phyloP scores from a whole-genome alignment of 30 jellyfish, hydroid and myxozoan species.

The Rhopilema esculentum region DNA sequence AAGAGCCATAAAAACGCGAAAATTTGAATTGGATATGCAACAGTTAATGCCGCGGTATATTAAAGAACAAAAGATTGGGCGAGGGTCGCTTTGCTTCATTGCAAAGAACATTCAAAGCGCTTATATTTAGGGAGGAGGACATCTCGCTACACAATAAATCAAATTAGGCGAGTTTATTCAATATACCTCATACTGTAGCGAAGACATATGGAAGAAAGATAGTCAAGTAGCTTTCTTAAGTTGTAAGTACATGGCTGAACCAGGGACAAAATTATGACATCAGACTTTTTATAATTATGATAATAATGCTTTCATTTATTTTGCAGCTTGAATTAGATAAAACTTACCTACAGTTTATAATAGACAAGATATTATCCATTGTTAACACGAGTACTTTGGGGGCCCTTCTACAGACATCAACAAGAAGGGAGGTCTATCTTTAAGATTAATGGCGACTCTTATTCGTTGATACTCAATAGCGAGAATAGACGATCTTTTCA shows the following conservation, averaged over 20 bases:
- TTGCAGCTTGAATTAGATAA: too few relatives aligned
- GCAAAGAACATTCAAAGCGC: not conserved
- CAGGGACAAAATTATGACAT: too few relatives aligned
- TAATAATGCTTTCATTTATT: too few relatives aligned
- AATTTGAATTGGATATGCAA: not conserved
- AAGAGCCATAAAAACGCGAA: not conserved
- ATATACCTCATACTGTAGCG: not conserved
- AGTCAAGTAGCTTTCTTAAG: too few relatives aligned
- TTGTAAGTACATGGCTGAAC: too few relatives aligned
- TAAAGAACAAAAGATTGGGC: not conserved
- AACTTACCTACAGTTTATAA: too few relatives aligned
- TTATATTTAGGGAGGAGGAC: not conserved
- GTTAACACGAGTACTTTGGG: too few relatives aligned
- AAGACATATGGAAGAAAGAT: not conserved
- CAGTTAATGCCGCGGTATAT: not conserved
- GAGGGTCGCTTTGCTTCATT: not conserved
- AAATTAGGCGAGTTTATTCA: not conserved
- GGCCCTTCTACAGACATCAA: too few relatives aligned
- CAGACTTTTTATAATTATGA: too few relatives aligned
- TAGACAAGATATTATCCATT: too few relatives aligned
- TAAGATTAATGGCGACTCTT: too few relatives aligned
- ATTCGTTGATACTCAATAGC: not conserved
- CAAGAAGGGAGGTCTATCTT: too few relatives aligned
- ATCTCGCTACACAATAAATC: not conserved
- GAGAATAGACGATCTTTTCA: not conserved